Evolutionary conservation across 2,888 invertebrate genomes (phyloP).

Genomic region (Cecidostiba fungosa): DNA sequence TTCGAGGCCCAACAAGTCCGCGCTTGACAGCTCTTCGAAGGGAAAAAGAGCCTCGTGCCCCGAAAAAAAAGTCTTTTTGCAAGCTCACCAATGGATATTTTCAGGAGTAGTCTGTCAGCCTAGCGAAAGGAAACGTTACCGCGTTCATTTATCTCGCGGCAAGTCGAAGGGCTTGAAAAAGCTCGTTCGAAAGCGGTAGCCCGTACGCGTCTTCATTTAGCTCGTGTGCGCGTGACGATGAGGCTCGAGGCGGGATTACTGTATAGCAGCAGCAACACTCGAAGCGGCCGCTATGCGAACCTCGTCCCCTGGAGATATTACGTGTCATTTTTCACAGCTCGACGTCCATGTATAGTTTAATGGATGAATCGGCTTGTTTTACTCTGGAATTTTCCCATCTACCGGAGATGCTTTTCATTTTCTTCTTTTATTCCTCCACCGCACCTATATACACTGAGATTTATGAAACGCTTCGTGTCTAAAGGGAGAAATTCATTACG

Average conservation of each 20-base stretch:
- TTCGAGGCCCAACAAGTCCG: no score
- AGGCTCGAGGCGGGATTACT: constrained; percentile 3
- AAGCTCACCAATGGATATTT: no score
- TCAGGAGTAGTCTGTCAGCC: no score
- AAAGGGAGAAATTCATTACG: no score
- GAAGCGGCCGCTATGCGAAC: background rate
- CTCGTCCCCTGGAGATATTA: background rate
- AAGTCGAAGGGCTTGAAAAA: background rate
- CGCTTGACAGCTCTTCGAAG: no score
- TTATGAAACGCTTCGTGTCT: no score
- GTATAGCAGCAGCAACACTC: background rate
- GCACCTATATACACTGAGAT: no score
- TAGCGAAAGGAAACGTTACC: no score
- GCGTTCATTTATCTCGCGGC: background rate
- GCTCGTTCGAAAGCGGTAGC: constrained; percentile 1
- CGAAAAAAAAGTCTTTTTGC: no score
- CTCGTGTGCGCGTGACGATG: background rate
- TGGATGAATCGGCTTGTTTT: constrained; percentile 47
- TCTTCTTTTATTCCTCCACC: background rate
- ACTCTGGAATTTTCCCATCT: constrained; percentile 25
- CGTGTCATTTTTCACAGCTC: constrained; percentile 45
- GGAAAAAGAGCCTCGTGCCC: no score
- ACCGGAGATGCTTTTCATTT: background rate
- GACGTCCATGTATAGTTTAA: constrained; percentile 35
- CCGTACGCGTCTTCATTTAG: background rate